Evolutionary conservation across 2,113 vertebrate genomes (phyloP), one percentile per base, ranked within the genome.

Genomic region (Otis tarda): DNA sequence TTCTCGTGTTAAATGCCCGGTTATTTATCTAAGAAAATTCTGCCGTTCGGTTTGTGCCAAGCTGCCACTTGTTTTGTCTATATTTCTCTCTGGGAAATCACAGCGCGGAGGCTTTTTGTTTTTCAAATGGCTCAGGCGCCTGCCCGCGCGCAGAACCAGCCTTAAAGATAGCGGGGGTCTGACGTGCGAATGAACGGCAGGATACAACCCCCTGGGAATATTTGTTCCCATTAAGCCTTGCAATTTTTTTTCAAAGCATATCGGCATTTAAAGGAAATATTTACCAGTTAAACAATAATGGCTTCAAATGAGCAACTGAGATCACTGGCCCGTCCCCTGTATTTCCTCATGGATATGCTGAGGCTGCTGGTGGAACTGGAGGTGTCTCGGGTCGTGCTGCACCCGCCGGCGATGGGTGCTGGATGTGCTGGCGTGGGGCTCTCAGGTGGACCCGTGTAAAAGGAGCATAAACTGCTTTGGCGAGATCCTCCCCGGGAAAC

Each of bases 51-150:
- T 50, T 78, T 47, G 86, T 84, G 92, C 92, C 94, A 84, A 95
- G 83, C 5, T 70, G 86, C 90, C 88, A 78, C 92, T 92, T 92
- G 83, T 90, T 97, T 95, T 55, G 88, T 79, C 92, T 82, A 52
- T 49, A 8, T 90, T 83, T 93, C 81, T 78, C 69, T 77, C 80
- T 68, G 86, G 65, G 93, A 92, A 93, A 94, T 69, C 31, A 90
- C 80, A 96, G 56, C 76, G 91, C 61, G 84, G 95, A 92, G 57
- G 35, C 47, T 93, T 68, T 83, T 84, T 97, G 90, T 93, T 94
- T 86, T 49, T 37, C 28, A 30, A 35, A 75, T 27, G 61, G 68
- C 64, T 96, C 67, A 49, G 88, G 83, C 13, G 43, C 92, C 96
- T 92, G 90, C 83, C 93, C 35, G 0, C 49, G 92, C 88, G 56